phyloP scores from a whole-genome alignment of 2,888 invertebrate species.

The Furcula furcula region DNA sequence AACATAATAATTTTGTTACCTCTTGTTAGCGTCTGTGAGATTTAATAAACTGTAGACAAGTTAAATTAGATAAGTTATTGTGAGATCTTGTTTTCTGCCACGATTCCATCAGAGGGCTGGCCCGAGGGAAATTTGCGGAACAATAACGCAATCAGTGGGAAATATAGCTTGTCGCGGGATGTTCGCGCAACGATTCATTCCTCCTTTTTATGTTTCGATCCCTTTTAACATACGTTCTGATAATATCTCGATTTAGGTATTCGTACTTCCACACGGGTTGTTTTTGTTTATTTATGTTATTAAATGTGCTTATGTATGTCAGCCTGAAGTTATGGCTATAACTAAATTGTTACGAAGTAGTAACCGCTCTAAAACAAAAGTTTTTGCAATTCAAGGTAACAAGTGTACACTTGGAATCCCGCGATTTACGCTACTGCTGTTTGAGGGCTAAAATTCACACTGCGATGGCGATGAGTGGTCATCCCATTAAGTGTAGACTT shows the following conservation, averaged over 20 bases:
- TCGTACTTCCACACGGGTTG: no score
- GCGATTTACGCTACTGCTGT: no score
- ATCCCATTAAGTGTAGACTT: no score
- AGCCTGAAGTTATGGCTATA: no score
- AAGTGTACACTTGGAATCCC: no score
- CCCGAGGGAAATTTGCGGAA: conserved; percentile 40
- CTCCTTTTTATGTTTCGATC: conserved; percentile 4
- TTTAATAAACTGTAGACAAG: conserved; percentile 30
- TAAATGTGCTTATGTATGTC: no score
- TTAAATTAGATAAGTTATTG: conserved; percentile 43
- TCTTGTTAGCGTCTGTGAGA: conserved; percentile 16
- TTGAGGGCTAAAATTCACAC: no score
- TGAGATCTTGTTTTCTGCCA: conserved; percentile 22
- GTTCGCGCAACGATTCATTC: conserved; percentile 11
- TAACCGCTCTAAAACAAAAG: no score
- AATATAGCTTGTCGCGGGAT: conserved; percentile 16
- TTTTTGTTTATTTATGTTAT: no score
- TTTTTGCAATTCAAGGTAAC: no score
- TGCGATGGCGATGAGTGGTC: no score
- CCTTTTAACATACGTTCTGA: neutral
- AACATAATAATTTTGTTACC: conserved; percentile 18
- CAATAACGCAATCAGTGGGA: conserved; percentile 26
- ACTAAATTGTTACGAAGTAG: no score
- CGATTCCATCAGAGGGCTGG: conserved; percentile 21
- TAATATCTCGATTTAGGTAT: conserved; percentile 8